Base-by-base conservation (phyloP, 2,888 invertebrate genomes). In the Lithophane leautieri region DNA sequence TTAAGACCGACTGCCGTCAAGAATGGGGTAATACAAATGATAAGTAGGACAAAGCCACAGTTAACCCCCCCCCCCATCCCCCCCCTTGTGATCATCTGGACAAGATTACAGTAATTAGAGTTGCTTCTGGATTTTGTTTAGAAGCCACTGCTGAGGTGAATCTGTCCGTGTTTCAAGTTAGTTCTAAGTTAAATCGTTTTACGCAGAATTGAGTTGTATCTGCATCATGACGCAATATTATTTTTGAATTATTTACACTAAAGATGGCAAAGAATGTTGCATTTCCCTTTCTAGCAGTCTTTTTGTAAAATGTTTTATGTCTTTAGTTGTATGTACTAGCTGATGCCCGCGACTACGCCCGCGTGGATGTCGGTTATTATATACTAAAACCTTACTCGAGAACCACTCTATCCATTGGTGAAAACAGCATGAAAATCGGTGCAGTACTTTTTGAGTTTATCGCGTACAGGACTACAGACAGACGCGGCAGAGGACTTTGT, bases 91-190 rank as follows among this genome's bases (percentile, higher is more conserved):
- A 86, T 88, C 79, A 86, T 88, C 83, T 86, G 70, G 69, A 68
- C 73, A 65, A 84, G 87, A 87, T 88, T 83, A 83, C 75, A 73
- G 82, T 83, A 89, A 88, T 87, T 88, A 88, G 71, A 71, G 40
- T 50, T 67, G 52, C 42, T 44, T 73, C 69, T 42, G 56, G 54
- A 71, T 52, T 77, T 85, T 76, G 47, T 77, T 69, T 44, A 28
- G 28, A 47, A 66, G 25, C 9, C n/a, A 4, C 50, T 16, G 16
- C 42, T 7, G 16, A 63, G 16, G 22, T n/a, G 9, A 60, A 63
- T 40, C 44, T n/a, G 16, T 60, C 1, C 7, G n/a, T 52, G 25
- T 52, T 67, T 62, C 3, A 40, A 58, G 14, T 58, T 25, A 44
- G 19, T 52, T 58, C 9, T 66, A 6, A 34, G 9, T 25, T 14